Evolutionary conservation across 2,888 invertebrate genomes (phyloP).

Genomic region (Callinectes sapidus): DNA sequence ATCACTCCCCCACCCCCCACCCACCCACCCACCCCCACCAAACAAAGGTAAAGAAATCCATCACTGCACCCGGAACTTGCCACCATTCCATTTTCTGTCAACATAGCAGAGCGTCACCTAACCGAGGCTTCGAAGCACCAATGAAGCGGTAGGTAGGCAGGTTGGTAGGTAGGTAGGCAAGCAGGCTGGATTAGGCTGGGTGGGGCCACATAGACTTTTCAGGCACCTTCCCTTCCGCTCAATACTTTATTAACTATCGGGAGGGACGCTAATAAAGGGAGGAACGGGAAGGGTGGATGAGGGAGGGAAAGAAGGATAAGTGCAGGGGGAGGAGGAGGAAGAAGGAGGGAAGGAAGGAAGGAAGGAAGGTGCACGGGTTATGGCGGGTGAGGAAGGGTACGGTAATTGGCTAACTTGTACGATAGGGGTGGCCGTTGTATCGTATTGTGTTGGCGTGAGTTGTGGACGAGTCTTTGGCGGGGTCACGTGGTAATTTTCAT

Average conservation of each 20-base stretch:
- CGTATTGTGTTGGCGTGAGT: neutral
- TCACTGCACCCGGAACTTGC: neutral
- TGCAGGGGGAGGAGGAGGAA: neutral
- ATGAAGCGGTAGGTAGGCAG: neutral
- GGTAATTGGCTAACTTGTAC: neutral
- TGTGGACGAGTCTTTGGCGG: neutral
- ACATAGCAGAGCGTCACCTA: neutral
- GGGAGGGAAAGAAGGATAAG: neutral
- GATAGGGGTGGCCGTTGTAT: neutral
- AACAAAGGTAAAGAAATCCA: neutral
- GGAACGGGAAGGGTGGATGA: neutral
- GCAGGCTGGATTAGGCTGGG: neutral
- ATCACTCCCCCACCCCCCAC: neutral
- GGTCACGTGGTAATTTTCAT: neutral
- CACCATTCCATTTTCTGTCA: neutral
- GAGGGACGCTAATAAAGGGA: conserved; percentile 8
- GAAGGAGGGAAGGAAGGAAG: neutral
- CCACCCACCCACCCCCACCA: neutral
- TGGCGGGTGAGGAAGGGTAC: neutral
- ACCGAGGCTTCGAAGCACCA: neutral
- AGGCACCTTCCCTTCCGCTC: neutral
- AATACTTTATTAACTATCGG: conserved; percentile 21
- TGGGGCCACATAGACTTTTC: neutral
- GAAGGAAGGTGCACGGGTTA: neutral
- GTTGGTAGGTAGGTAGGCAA: neutral